Evolutionary conservation across 2,888 invertebrate species (phyloP).

Genomic region (Artemia sinica): DNA sequence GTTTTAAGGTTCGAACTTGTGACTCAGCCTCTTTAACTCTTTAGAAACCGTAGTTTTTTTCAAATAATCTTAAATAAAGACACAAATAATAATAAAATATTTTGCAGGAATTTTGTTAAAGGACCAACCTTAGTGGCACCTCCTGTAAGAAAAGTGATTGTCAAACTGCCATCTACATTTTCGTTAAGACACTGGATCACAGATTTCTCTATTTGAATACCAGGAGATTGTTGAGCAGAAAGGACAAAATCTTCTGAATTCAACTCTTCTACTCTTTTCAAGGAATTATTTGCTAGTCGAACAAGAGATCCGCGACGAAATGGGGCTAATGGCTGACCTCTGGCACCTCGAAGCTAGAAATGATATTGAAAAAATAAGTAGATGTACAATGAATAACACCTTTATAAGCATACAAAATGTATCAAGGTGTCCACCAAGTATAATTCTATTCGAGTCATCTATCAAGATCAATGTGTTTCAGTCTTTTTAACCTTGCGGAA

Average conservation of each 20-base stretch:
- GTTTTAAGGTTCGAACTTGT: no score
- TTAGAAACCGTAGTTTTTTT: no score
- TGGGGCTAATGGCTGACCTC: conserved; percentile 4
- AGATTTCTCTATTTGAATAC: conserved; percentile 1
- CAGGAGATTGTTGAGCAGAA: conserved; percentile 5
- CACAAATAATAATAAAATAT: no score
- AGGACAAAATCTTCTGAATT: neutral
- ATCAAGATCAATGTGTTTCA: no score
- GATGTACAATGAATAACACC: neutral
- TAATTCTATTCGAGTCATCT: no score
- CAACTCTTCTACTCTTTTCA: neutral
- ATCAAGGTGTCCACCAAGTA: no score
- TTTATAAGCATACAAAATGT: no score
- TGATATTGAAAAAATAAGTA: neutral
- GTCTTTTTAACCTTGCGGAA: no score
- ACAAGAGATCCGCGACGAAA: conserved; percentile 7
- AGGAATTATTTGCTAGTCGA: neutral
- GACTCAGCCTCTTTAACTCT: no score
- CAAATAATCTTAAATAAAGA: no score
- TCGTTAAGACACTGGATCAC: neutral
- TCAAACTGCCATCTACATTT: conserved; percentile 9
- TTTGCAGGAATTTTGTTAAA: neutral
- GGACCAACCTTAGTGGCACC: neutral
- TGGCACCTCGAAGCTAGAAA: neutral
- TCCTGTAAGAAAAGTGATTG: neutral